A percentile compares a stretch with the other conserved stretches of the same genome.
phyloP scores from a whole-genome alignment of 2,113 vertebrate species.

The Pyrgilauda ruficollis region DNA sequence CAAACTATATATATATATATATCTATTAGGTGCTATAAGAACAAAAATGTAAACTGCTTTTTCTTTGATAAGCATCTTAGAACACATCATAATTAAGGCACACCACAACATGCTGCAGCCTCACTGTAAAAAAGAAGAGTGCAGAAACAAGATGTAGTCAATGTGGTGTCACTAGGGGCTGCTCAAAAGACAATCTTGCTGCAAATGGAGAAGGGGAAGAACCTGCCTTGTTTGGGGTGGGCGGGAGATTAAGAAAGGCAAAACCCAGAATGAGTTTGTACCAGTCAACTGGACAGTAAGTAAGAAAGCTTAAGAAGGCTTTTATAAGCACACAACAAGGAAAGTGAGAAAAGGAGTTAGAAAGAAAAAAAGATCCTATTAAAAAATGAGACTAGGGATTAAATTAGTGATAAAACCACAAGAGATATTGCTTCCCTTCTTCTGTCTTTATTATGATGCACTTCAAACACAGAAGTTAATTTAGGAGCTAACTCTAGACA shows the following conservation, averaged over 20 bases:
- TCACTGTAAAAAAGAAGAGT: background rate
- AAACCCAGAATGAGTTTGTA: background rate
- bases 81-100: background rate
- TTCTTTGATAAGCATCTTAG: constrained; percentile 24
- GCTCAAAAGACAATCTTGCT: background rate
- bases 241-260: background rate
- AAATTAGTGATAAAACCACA: background rate
- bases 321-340: background rate
- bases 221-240: background rate
- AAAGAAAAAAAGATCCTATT: background rate
- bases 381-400: background rate
- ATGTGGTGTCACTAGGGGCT: background rate
- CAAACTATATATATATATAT: background rate
- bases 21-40: background rate
- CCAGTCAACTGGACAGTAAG: background rate
- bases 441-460: background rate
- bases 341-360: background rate
- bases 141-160: background rate
- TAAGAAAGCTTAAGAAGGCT: background rate
- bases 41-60: background rate
- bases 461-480: background rate
- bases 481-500: background rate
- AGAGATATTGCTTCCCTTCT: background rate
- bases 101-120: background rate
- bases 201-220: background rate